Evolutionary conservation across 2,888 invertebrate genomes (phyloP).

Genomic region (Napeogenes sylphis): DNA sequence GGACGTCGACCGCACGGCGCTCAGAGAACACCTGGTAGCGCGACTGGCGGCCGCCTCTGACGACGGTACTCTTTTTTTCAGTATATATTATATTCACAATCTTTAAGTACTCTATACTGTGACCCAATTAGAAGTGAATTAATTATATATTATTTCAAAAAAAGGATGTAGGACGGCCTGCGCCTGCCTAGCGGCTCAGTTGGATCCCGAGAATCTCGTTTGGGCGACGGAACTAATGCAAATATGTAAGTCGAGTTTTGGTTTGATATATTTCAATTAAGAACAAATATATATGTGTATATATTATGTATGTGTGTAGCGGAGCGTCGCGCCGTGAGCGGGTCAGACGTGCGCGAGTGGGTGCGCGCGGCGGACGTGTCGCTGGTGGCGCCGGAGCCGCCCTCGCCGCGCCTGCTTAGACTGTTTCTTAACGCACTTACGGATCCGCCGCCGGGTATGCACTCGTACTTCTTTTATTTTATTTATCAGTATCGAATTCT

Average conservation of each 20-base stretch:
- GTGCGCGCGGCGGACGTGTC: conserved; percentile 65
- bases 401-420: conserved; percentile 47
- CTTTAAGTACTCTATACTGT: not conserved
- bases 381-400: conserved; percentile 56
- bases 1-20: conserved; percentile 36
- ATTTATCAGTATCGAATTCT: no score
- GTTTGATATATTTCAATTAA: not conserved
- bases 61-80: conserved; percentile 41
- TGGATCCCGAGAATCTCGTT: conserved; percentile 53
- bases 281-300: not conserved
- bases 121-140: conserved; percentile 1
- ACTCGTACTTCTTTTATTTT: no score
- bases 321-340: conserved; percentile 47
- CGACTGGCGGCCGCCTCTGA: conserved; percentile 44
- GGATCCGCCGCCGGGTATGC: conserved; percentile 47
- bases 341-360: conserved; percentile 50
- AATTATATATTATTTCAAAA: conserved; percentile 4
- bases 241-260: conserved; percentile 47
- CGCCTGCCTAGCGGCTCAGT: conserved; percentile 50
- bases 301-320: conserved; percentile 38
- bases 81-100: not conserved
- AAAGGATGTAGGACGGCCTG: conserved; percentile 54
- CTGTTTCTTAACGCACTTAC: conserved; percentile 46
- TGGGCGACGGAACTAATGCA: conserved; percentile 67
- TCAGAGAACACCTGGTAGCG: conserved; percentile 53